Evolutionary conservation across 2,797 vertebrate species (phyloP), one percentile per base, ranked within the genome.

Genomic region (Propithecus perrieri): DNA sequence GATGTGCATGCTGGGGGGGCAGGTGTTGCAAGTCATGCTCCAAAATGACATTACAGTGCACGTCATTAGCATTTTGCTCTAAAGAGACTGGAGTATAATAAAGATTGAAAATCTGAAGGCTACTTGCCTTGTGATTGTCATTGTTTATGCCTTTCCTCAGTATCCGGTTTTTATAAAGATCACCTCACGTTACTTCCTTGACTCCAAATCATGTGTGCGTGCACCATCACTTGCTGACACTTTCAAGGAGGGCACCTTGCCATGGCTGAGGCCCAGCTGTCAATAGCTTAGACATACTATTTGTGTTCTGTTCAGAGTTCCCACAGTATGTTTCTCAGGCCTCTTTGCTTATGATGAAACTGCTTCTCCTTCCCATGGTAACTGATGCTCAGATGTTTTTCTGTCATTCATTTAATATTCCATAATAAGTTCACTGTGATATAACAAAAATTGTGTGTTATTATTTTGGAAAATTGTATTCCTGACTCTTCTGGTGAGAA

Each of bases 401-500:
- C 86, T 93, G n/a, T 57, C 59, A 72, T 86, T 92, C 26, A 55
- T 90, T 96, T 57, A 76, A 0, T 69, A 59, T 95, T 80, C 3
- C 10, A 20, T 87, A 89, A 89, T 71, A 30, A 92, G 18, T 15
- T 11, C 30, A 92, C 33, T 69, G 50, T 87, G 65, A 67, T n/a
- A 35, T 71, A 72, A 85, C 20, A 93, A 81, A 69, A 18, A 30
- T 55, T 93, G 35, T 14, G 41, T 55, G 78, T 85, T 61, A 50
- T 76, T 91, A 75, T 61, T 92, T 94, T 95, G 43, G 41, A 94
- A 96, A 91, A 93, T 53, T 91, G 22, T 83, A 55, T 83, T 83
- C 69, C 35, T 95, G 35, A 13, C 33, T 81, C 35, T 95, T 90
- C 69, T 69, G 22, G 46, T 95, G 79, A 97, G 43, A 93, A 61